A percentile compares a stretch with the other conserved stretches of the same genome.
phyloP scores from a whole-genome alignment of 2,797 vertebrate genomes.

The Cirrhinus molitorella region DNA sequence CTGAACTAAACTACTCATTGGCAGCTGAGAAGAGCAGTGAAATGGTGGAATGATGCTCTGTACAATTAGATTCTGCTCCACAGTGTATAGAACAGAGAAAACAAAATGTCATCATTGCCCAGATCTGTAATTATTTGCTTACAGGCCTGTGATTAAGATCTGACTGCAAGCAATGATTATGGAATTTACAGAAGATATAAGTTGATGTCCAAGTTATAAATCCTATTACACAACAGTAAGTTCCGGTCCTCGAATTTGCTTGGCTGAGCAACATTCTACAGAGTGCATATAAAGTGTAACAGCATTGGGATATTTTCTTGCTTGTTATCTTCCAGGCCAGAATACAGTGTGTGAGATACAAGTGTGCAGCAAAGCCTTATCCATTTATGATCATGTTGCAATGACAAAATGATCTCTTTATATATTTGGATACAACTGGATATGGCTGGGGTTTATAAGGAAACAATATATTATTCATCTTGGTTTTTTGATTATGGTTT shows the following conservation, averaged over 20 bases:
- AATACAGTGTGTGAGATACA: not conserved
- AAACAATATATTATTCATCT: no score
- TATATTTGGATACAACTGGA: not conserved
- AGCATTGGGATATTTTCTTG: not conserved
- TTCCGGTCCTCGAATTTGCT: not conserved
- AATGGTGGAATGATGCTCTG: not conserved
- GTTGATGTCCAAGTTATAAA: constrained; percentile 26
- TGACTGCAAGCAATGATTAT: constrained; percentile 43
- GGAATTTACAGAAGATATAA: constrained; percentile 40
- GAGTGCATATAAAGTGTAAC: not conserved
- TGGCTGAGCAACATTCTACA: not conserved
- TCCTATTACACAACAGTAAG: not conserved
- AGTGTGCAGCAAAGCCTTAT: not conserved
- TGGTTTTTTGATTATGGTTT: no score
- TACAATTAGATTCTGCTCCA: constrained; percentile 28
- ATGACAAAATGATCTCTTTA: not conserved
- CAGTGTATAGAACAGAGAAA: constrained; percentile 28
- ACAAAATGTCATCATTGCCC: constrained; percentile 36
- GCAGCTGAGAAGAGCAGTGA: constrained; percentile 1
- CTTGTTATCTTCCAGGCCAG: not conserved
- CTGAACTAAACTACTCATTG: constrained; percentile 10
- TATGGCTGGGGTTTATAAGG: no score
- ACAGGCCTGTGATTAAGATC: constrained; percentile 28
- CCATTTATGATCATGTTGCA: not conserved
- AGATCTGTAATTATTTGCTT: constrained; percentile 38